These are phyloP conservation scores for Pteromalus puparum DNA, from an alignment of 1,140 invertebrate genomes.

Conservation along the genomic window DNA sequence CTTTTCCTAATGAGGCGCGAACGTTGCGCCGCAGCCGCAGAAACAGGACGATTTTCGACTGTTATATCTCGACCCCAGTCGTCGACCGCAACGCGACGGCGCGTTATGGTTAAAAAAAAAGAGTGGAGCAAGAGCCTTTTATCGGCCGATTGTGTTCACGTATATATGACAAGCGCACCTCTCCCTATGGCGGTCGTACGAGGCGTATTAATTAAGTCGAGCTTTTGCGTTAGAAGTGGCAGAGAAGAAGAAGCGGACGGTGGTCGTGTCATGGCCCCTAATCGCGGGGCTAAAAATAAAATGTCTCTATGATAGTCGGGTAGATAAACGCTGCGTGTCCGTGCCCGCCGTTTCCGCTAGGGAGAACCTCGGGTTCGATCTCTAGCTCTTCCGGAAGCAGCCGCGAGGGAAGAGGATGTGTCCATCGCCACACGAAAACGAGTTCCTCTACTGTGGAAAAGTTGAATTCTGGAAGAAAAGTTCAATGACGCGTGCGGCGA, in stretches of 20 bases:
- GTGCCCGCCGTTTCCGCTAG: slow-evolving; percentile 42
- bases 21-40: slow-evolving; percentile 9
- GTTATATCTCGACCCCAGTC: background rate
- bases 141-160: background rate
- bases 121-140: background rate
- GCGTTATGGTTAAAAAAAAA: background rate
- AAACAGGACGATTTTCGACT: slow-evolving; percentile 40
- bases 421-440: slow-evolving; percentile 20
- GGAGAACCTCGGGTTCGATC: slow-evolving; percentile 40
- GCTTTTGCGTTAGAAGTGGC: background rate
- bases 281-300: slow-evolving; percentile 42
- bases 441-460: background rate
- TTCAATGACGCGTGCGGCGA: too few species aligned
- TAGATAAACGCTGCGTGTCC: slow-evolving; percentile 41
- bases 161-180: too few species aligned
- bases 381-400: slow-evolving; percentile 39
- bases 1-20: slow-evolving; percentile 12
- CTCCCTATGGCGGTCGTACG: background rate
- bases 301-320: slow-evolving; percentile 47
- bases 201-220: background rate
- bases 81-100: background rate
- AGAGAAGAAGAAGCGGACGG: background rate
- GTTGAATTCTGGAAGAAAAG: background rate
- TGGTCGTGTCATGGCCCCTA: background rate
- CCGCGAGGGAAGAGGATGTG: slow-evolving; percentile 33